Percentiles rank a stretch among this genome's conserved stretches.
Conservation (phyloP, 2,797 vertebrate genomes). For the Poeciliopsis turneri region DNA sequence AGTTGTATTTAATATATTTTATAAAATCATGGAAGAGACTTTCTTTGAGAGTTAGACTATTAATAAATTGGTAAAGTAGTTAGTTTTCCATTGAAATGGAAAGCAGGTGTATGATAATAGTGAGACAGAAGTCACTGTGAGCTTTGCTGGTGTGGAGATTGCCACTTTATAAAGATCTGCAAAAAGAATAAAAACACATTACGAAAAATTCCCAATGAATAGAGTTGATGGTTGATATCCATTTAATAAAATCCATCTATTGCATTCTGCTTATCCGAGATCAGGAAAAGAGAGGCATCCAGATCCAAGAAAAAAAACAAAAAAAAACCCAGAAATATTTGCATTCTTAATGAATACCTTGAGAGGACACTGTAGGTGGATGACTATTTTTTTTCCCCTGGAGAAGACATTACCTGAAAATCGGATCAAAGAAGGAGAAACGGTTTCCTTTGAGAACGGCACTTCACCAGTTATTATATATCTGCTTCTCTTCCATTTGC, state of each 20-base stretch:
- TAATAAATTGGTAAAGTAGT: neutral
- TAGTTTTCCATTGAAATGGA: neutral
- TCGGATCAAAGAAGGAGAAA: neutral
- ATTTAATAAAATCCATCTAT: neutral
- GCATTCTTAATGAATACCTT: neutral
- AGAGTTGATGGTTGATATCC: neutral
- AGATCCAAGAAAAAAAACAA: neutral
- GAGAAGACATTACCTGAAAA: neutral
- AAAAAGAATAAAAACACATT: neutral
- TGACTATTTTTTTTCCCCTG: neutral
- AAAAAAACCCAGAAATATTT: neutral
- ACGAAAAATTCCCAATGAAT: neutral
- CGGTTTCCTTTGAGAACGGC: neutral
- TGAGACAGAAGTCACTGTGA: neutral
- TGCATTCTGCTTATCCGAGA: neutral
- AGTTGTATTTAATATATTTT: too few relatives aligned
- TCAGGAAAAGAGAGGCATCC: neutral
- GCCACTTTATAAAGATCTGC: neutral
- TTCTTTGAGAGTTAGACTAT: neutral
- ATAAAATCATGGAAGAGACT: neutral
- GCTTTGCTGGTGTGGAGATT: neutral
- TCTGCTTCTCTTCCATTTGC: conserved; percentile 3
- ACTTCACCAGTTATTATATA: neutral
- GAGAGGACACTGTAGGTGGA: neutral
- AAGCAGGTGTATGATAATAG: neutral